Conservation (phyloP, 64 coral and sea anemone genomes). For the Pachyseris speciosa region DNA sequence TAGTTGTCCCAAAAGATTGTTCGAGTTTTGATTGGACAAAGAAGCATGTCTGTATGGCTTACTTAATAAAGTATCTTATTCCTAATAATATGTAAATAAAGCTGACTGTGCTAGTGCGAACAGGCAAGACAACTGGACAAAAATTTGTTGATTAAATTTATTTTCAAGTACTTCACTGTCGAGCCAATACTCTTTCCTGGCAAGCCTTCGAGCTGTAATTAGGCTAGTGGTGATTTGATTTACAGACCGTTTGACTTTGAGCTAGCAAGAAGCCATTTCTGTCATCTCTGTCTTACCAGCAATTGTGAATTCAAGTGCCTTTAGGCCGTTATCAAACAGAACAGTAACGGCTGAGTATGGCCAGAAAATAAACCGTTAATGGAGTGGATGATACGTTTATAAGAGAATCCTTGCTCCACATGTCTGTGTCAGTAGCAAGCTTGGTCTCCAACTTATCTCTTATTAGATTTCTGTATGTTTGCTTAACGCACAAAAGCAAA, state of each 20-base stretch:
- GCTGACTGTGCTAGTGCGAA: slow-evolving; percentile 41
- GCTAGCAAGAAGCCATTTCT: slow-evolving; percentile 44
- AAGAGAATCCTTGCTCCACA: not conserved
- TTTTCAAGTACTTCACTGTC: slow-evolving; percentile 90
- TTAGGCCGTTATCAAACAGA: slow-evolving; percentile 47
- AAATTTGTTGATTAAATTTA: slow-evolving; percentile 94
- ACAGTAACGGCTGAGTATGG: not conserved
- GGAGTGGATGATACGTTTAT: not conserved
- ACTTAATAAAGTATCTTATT: slow-evolving; percentile 60
- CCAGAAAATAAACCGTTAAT: not conserved
- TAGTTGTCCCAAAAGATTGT: not conserved
- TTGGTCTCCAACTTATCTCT: slow-evolving; percentile 28
- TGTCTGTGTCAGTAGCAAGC: not conserved
- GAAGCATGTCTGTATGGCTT: not conserved
- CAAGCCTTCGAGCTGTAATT: slow-evolving; percentile 79
- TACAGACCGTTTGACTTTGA: slow-evolving; percentile 57
- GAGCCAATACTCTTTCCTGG: slow-evolving; percentile 84
- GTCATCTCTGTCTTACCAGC: slow-evolving; percentile 47
- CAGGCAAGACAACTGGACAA: slow-evolving; percentile 86
- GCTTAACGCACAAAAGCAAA: slow-evolving; percentile 89
- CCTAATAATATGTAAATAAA: slow-evolving; percentile 83
- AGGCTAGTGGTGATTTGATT: slow-evolving; percentile 75
- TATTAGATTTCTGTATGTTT: slow-evolving; percentile 80
- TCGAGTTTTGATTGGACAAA: not conserved
- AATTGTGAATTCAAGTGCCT: slow-evolving; percentile 43